phyloP scores from a whole-genome alignment of 2,797 vertebrate genomes.

The Momotus momota region DNA sequence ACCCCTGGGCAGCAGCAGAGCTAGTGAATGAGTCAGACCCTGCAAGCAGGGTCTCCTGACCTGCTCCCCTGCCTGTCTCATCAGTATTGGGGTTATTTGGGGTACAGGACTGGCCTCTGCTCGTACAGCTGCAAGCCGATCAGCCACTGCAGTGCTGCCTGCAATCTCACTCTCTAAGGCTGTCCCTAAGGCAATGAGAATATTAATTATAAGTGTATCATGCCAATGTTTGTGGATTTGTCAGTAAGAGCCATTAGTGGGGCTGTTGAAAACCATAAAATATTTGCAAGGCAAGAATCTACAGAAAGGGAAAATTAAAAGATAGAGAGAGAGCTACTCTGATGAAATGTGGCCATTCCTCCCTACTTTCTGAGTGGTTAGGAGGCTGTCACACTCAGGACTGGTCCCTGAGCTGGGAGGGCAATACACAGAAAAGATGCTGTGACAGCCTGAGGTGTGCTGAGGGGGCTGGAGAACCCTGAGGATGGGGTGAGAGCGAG shows the following conservation, averaged over 20 bases:
- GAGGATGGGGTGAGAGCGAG: not conserved
- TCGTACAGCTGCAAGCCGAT: not conserved
- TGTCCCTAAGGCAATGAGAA: not conserved
- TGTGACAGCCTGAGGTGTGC: not conserved
- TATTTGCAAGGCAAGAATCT: not conserved
- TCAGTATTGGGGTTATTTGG: not conserved
- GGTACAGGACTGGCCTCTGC: not conserved
- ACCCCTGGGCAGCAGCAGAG: not conserved
- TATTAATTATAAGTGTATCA: not conserved
- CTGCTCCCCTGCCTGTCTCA: fast-evolving
- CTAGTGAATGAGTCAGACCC: not conserved
- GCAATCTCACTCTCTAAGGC: not conserved
- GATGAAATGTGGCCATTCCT: not conserved
- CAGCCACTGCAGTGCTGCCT: not conserved
- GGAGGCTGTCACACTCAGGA: not conserved
- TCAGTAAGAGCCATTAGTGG: not conserved
- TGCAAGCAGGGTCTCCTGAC: not conserved
- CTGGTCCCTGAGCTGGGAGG: not conserved
- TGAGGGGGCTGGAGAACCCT: not conserved
- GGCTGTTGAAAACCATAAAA: not conserved
- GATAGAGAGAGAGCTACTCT: not conserved
- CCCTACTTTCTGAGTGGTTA: not conserved
- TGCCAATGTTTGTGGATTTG: not conserved
- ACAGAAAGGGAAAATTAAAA: not conserved
- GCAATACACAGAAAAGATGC: not conserved